phyloP scores from a whole-genome alignment of 2,797 vertebrate species.

The Sylvilagus floridanus region DNA sequence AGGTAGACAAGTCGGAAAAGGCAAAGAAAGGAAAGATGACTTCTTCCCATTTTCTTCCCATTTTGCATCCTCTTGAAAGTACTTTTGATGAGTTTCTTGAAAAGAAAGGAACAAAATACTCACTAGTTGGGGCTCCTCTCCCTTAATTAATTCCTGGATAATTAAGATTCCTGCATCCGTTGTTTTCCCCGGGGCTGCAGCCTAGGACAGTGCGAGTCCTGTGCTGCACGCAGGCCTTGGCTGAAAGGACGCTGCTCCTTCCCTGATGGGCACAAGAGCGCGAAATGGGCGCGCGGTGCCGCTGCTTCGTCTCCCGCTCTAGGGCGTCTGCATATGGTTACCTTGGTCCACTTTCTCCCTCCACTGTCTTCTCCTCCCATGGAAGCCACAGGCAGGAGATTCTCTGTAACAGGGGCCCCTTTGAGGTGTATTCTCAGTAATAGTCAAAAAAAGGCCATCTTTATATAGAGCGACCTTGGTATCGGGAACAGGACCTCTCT shows the following conservation, averaged over 20 bases:
- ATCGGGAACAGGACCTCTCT: not conserved
- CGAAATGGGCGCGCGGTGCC: not conserved
- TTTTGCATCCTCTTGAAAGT: constrained; percentile 9
- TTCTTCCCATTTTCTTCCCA: constrained; percentile 14
- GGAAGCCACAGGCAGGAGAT: not conserved
- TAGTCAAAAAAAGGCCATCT: not conserved
- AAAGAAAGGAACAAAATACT: constrained; percentile 24
- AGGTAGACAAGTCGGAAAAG: not conserved
- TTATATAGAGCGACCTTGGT: not conserved
- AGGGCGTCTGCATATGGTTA: too few species aligned
- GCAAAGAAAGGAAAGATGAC: not conserved
- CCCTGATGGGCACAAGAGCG: not conserved
- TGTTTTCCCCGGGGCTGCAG: not conserved
- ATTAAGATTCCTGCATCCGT: not conserved
- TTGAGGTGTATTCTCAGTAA: not conserved
- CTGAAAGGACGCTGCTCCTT: not conserved
- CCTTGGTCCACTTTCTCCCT: not conserved
- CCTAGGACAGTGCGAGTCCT: not conserved
- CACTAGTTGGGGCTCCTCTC: not conserved
- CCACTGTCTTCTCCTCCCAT: not conserved
- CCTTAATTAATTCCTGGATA: not conserved
- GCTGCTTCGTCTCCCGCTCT: not conserved
- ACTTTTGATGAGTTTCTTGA: constrained; percentile 28
- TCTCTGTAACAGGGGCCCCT: not conserved
- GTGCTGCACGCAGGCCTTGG: not conserved